phyloP scores from a whole-genome alignment of 2,113 vertebrate species.

The Scatophagus argus region DNA sequence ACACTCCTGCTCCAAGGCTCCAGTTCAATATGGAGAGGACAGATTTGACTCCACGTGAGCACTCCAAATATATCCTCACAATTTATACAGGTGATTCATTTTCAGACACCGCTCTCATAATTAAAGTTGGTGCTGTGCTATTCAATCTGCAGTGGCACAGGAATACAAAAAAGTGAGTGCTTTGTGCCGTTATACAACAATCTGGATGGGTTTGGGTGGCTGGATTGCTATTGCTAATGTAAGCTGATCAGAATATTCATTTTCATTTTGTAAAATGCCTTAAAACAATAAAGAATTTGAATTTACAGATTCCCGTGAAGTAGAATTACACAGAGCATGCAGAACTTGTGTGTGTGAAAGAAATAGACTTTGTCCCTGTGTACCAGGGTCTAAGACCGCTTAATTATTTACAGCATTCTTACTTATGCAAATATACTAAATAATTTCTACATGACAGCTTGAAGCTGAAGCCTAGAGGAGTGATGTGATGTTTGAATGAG shows the following conservation, averaged over 20 bases:
- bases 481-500: slow-evolving; percentile 76
- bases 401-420: slow-evolving; percentile 84
- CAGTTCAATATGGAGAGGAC: slow-evolving; percentile 79
- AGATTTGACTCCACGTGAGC: slow-evolving; percentile 75
- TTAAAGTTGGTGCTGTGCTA: slow-evolving; percentile 63
- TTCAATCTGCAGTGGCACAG: slow-evolving; percentile 44
- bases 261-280: slow-evolving; percentile 33
- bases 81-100: slow-evolving; percentile 69
- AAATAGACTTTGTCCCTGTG: slow-evolving; percentile 43
- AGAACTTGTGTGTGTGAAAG: slow-evolving; percentile 40
- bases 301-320: slow-evolving; percentile 30
- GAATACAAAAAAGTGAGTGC: slow-evolving; percentile 23
- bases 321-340: slow-evolving; percentile 45
- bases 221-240: not conserved
- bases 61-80: slow-evolving; percentile 74
- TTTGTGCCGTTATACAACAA: not conserved
- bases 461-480: slow-evolving; percentile 77
- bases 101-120: slow-evolving; percentile 65
- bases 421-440: slow-evolving; percentile 86
- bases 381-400: slow-evolving; percentile 56
- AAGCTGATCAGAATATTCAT: slow-evolving; percentile 35
- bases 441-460: slow-evolving; percentile 85
- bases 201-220: slow-evolving; percentile 26
- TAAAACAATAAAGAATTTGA: slow-evolving; percentile 46
- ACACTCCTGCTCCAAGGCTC: slow-evolving; percentile 80